Conservation (phyloP, 2,888 invertebrate species). For the Cinara cedri region DNA sequence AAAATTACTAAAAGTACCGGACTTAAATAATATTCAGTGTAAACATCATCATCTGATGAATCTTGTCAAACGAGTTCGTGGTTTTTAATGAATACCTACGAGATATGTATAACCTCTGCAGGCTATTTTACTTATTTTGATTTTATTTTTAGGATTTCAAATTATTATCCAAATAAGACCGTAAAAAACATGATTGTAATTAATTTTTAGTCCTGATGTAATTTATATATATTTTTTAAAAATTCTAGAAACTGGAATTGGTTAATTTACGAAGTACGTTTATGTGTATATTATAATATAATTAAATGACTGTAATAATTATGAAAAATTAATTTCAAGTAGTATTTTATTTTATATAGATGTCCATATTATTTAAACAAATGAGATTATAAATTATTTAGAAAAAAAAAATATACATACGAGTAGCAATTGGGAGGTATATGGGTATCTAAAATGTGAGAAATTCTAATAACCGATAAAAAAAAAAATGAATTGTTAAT, state of each 20-base stretch:
- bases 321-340: too few species aligned
- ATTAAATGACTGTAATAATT: too few species aligned
- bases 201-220: background rate
- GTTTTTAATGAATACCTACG: background rate
- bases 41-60: background rate
- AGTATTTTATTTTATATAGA: too few species aligned
- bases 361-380: too few species aligned
- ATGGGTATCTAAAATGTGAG: too few species aligned
- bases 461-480: too few species aligned
- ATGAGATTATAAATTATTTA: too few species aligned
- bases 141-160: background rate
- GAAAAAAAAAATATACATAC: too few species aligned
- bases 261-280: background rate
- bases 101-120: too few species aligned
- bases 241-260: background rate
- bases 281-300: too few species aligned
- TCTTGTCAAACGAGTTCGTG: slow-evolving; percentile 6
- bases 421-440: too few species aligned
- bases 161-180: background rate
- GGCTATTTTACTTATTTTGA: background rate
- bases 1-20: background rate
- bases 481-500: too few species aligned
- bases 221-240: background rate
- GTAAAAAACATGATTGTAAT: background rate
- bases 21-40: slow-evolving; percentile 1